phyloP scores from a whole-genome alignment of 64 coral and sea anemone species.

The Montipora cactus region DNA sequence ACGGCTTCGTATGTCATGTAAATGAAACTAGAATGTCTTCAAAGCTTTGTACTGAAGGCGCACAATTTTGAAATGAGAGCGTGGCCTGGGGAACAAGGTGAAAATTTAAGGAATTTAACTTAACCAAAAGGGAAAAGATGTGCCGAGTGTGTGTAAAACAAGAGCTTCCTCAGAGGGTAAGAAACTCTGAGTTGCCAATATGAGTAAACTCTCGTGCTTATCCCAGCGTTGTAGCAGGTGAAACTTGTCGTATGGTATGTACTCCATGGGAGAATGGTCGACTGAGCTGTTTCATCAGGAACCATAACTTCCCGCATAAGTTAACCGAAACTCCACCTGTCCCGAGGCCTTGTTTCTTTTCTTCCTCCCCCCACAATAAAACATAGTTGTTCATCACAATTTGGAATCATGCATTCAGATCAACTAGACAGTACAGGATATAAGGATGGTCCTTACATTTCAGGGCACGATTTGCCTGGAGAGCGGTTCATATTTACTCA shows the following conservation, averaged over 20 bases:
- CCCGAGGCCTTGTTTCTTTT: no score
- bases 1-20: not conserved
- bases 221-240: not conserved
- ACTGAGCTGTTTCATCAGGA: no score
- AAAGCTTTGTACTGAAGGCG: not conserved
- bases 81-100: not conserved
- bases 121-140: constrained; percentile 38
- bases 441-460: not conserved
- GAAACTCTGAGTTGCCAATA: not conserved
- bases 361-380: no score
- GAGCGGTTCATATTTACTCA: constrained; percentile 85
- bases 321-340: no score
- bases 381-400: no score
- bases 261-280: no score
- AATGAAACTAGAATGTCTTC: not conserved
- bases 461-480: constrained; percentile 89
- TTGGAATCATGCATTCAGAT: no score
- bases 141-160: constrained; percentile 91
- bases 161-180: constrained; percentile 80
- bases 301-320: no score
- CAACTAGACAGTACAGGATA: no score
- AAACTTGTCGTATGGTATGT: no score
- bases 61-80: not conserved
- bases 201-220: not conserved
- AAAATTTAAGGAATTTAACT: not conserved